Evolutionary conservation across 2,888 invertebrate genomes (phyloP), one percentile per base, ranked within the genome.

Genomic region (Napeogenes sylphis): DNA sequence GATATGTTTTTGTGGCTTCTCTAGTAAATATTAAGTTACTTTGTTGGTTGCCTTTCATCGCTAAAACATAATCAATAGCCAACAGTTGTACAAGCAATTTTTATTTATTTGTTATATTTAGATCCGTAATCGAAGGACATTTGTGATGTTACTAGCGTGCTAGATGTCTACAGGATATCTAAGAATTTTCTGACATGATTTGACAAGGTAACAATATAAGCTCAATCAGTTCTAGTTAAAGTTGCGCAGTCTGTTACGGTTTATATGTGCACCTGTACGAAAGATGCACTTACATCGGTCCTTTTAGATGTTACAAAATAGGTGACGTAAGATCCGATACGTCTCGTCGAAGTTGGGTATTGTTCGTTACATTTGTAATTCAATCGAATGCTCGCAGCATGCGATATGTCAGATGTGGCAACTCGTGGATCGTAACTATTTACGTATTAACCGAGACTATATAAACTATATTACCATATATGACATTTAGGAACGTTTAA

Each of bases 361-460:
- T 79, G 82, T 82, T 82, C 77, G 79, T 71, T 76, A 80, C 75
- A 78, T 84, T 81, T 81, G 81, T 83, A 83, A 84, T 84, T 82
- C 81, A 83, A 86, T 83, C 78, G 77, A 80, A 79, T 76, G 79
- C 79, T 77, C 79, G 70, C 81, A 78, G 80, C 81, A 79, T 83
- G 82, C 78, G 76, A 82, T 82, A 80, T 83, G 80, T 80, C 78
- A 77, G 71, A 73, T 84, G 80, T 77, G 73, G 85, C 74, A 83
- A 87, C 56, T 68, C 62, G 72, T 70, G 71, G 67, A 67, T 76
- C 74, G 75, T 76, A 75, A 76, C 73, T 73, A 76, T 78, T 72
- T 74, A 73, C 71, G 70, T 67, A 68, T 67, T 69, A 66, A 65
- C 35, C 4, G 35, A 35, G 61, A 59, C 69, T 68, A 61, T 71